Evolutionary conservation across 2,888 invertebrate genomes (phyloP).

Genomic region (Balanococcus diminutus): DNA sequence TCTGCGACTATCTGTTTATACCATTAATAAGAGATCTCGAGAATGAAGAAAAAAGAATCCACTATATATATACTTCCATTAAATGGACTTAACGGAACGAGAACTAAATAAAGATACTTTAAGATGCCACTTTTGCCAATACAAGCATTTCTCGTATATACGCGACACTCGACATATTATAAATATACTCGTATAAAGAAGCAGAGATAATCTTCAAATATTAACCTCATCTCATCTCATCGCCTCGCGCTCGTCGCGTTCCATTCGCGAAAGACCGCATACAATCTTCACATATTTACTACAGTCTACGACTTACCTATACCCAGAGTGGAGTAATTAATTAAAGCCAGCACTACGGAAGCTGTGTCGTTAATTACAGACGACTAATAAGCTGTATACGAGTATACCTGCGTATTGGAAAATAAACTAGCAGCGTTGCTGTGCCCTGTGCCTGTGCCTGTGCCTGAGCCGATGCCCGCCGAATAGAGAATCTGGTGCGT

Average conservation of each 20-base stretch:
- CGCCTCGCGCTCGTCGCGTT: no score
- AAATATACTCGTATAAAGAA: no score
- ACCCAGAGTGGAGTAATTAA: not conserved
- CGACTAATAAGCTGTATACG: not conserved
- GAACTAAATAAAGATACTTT: not conserved
- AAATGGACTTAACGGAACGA: not conserved
- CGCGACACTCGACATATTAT: not conserved
- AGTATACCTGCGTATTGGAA: no score
- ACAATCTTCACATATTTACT: no score
- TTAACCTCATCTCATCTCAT: no score
- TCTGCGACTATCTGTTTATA: not conserved
- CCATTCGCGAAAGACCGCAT: not conserved
- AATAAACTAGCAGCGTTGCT: not conserved
- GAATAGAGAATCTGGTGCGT: not conserved
- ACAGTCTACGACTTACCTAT: not conserved
- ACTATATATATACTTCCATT: no score
- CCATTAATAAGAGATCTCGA: no score
- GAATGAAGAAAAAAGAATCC: not conserved
- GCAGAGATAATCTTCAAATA: no score
- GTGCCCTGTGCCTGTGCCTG: not conserved
- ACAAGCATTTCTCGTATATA: not conserved
- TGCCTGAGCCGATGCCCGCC: not conserved
- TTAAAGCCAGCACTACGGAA: slow-evolving; percentile 5
- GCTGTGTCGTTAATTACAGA: slow-evolving; percentile 8
- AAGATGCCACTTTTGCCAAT: no score